Percentiles rank a stretch among this genome's conserved stretches.
Conservation (phyloP, 2,888 invertebrate genomes). For the Oscheius sp. region DNA sequence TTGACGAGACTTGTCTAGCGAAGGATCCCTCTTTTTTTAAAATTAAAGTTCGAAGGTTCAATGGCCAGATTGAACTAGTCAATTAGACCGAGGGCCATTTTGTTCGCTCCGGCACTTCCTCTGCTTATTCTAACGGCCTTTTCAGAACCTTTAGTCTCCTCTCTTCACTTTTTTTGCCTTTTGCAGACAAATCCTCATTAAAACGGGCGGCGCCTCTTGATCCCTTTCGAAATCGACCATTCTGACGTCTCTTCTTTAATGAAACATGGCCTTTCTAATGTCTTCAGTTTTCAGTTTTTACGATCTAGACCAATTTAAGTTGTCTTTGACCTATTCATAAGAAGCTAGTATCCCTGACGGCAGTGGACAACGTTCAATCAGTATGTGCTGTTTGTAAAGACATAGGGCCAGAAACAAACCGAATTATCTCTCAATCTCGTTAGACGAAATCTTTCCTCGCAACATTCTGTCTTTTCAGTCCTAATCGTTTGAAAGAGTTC, state of each 20-base stretch:
- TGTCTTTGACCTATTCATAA: neutral
- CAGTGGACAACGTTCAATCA: neutral
- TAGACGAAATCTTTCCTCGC: conserved; percentile 15
- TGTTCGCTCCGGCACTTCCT: neutral
- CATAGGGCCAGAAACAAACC: conserved; percentile 26
- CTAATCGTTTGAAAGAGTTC: neutral
- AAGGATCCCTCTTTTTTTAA: too few species aligned
- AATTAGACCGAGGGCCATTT: neutral
- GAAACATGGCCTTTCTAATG: conserved; percentile 25
- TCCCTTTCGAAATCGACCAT: conserved; percentile 1
- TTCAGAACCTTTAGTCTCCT: neutral
- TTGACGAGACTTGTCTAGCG: too few species aligned
- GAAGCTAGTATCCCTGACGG: neutral
- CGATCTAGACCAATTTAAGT: neutral
- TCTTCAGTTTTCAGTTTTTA: too few species aligned
- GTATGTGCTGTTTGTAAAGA: conserved; percentile 24
- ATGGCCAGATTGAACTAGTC: neutral
- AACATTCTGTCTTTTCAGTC: neutral
- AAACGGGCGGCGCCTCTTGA: conserved; percentile 23
- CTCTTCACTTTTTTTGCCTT: neutral
- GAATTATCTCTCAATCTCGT: conserved; percentile 25
- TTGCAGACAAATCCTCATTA: conserved; percentile 27
- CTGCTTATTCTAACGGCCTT: neutral
- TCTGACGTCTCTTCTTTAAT: conserved; percentile 22
- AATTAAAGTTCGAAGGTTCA: too few species aligned